phyloP scores from a whole-genome alignment of 2,797 vertebrate genomes.

The Pseudotriccus pelzelni region DNA sequence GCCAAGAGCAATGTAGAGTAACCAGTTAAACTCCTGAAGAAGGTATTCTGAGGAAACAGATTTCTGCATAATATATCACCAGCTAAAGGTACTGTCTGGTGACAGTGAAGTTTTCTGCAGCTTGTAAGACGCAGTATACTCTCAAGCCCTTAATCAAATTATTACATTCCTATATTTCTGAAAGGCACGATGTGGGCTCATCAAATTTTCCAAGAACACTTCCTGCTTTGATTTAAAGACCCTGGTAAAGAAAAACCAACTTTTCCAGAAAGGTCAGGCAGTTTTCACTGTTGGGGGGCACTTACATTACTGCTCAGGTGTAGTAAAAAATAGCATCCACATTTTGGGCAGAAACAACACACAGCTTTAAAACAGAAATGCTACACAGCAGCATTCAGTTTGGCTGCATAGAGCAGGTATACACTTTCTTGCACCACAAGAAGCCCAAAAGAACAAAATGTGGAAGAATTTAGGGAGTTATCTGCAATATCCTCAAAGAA shows the following conservation, averaged over 20 bases:
- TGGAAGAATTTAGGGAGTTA: neutral
- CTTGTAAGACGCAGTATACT: neutral
- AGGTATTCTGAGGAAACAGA: neutral
- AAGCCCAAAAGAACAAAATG: neutral
- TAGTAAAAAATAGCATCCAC: neutral
- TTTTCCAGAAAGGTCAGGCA: neutral
- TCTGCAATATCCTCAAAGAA: neutral
- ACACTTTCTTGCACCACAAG: neutral
- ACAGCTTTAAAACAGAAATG: neutral
- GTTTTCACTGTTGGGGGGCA: neutral
- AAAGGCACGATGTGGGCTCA: neutral
- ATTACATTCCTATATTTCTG: neutral
- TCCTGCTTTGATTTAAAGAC: neutral
- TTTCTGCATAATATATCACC: neutral
- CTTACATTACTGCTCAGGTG: neutral
- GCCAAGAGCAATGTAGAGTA: neutral
- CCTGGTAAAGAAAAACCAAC: neutral
- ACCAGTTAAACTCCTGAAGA: neutral
- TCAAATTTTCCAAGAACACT: neutral
- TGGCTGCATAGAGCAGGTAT: fast-evolving
- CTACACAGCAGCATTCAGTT: neutral
- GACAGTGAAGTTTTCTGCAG: neutral
- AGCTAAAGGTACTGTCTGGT: neutral
- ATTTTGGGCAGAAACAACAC: neutral
- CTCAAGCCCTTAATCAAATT: neutral